Evolutionary conservation across 2,888 invertebrate genomes (phyloP).

Genomic region (Amorpha juglandis): DNA sequence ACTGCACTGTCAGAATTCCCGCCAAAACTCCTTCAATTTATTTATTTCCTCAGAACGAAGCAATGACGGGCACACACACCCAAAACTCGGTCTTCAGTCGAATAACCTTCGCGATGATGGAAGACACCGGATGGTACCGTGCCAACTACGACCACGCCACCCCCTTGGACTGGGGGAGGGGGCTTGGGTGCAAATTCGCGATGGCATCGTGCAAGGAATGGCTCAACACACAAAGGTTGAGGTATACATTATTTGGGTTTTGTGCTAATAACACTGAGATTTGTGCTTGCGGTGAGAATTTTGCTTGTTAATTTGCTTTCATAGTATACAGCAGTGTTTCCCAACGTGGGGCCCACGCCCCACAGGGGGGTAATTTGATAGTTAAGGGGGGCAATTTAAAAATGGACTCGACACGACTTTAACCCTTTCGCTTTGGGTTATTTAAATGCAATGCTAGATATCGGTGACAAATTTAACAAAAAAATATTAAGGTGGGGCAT

Average conservation of each 20-base stretch:
- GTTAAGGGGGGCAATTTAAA: too few species aligned
- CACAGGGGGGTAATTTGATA: too few species aligned
- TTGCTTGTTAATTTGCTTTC: background rate
- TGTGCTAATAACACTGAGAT: slow-evolving; percentile 13
- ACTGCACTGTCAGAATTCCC: too few species aligned
- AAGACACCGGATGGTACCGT: slow-evolving; percentile 98
- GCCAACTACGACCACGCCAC: slow-evolving; percentile 95
- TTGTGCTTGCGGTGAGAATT: slow-evolving; percentile 2
- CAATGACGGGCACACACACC: slow-evolving; percentile 99
- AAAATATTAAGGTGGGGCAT: too few species aligned
- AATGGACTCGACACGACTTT: too few species aligned
- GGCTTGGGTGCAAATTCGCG: slow-evolving; percentile 96
- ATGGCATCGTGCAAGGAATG: slow-evolving; percentile 98
- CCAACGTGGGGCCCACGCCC: too few species aligned
- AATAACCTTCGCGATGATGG: slow-evolving; percentile 97
- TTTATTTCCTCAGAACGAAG: slow-evolving; percentile 93
- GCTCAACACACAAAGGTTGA: slow-evolving; percentile 91
- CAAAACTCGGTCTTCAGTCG: slow-evolving; percentile 98
- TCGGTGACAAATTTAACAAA: too few species aligned
- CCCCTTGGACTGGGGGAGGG: slow-evolving; percentile 94
- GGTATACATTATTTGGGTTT: slow-evolving; percentile 60
- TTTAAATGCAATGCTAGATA: too few species aligned
- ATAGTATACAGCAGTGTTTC: too few species aligned
- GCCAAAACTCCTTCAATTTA: too few species aligned
- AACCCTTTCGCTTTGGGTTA: too few species aligned